Evolutionary conservation across 1,140 invertebrate genomes (phyloP).

Genomic region (Danaus melanippus): DNA sequence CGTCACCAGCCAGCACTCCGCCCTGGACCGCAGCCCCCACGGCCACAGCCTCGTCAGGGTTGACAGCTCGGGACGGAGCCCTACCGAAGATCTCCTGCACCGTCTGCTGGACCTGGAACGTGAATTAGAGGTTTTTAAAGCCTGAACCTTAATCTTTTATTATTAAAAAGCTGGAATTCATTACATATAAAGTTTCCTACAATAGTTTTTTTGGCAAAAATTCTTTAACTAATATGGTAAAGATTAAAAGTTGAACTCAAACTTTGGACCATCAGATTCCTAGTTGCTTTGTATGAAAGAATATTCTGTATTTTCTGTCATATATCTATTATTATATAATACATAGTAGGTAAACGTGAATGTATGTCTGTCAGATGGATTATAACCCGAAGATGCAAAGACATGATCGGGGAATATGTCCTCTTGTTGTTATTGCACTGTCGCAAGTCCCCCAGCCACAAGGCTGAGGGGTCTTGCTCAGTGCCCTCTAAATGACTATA

Average conservation of each 20-base stretch:
- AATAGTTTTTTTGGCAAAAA: no score
- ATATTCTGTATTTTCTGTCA: no score
- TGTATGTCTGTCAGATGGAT: slow-evolving; percentile 33
- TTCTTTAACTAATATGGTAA: no score
- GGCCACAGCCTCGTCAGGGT: slow-evolving; percentile 98
- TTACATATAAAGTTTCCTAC: no score
- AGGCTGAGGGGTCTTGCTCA: slow-evolving; percentile 35
- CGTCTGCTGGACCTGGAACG: slow-evolving; percentile 83
- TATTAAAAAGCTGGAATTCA: no score
- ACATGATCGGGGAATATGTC: slow-evolving; percentile 51
- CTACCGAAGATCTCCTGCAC: slow-evolving; percentile 98
- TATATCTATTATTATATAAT: no score
- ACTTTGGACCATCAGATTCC: no score
- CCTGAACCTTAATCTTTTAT: no score
- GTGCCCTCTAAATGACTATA: slow-evolving; percentile 19
- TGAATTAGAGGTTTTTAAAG: no score
- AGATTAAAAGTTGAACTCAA: no score
- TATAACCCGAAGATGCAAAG: slow-evolving; percentile 41
- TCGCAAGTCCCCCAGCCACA: slow-evolving; percentile 32
- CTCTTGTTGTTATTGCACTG: slow-evolving; percentile 43
- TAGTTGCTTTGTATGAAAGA: no score
- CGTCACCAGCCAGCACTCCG: slow-evolving; percentile 95
- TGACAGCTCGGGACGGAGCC: slow-evolving; percentile 91
- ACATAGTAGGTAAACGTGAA: background rate
- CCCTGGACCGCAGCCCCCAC: slow-evolving; percentile 98